Base-by-base conservation (phyloP, 1,140 invertebrate genomes). In the Sycobia sp. region DNA sequence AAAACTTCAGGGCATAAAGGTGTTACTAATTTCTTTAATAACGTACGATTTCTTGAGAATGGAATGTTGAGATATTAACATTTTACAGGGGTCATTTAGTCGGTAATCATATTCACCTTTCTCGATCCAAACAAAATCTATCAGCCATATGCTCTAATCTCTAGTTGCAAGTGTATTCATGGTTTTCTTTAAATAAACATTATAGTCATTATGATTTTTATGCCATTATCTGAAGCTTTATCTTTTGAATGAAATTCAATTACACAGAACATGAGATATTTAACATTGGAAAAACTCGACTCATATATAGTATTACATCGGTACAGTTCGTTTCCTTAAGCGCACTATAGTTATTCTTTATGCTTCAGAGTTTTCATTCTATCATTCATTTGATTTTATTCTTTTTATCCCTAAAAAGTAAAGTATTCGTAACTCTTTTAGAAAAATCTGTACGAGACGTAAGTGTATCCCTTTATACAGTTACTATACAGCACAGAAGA, bases 201-300 rank as follows among this genome's bases (percentile, higher is more conserved):
- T n/a, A n/a, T n/a, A n/a, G n/a, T n/a, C n/a, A n/a, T n/a, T n/a
- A n/a, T n/a, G n/a, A n/a, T n/a, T n/a, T n/a, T n/a, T n/a, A n/a
- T n/a, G n/a, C n/a, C n/a, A n/a, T 54, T 34, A 46, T 46, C 23
- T 25, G 41, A 29, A 54, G 29, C 59, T 46, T 62, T 47, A 62
- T 44, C 18, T 5, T 23, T 29, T 38, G 32, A 46, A 27, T 61
- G 53, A 60, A 23, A 34, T 7, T 16, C 23, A 32, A 25, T 47
- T 29, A 62, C n/a, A 29, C n/a, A n/a, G 49, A n/a, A 50, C 49
- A 59, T 51, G n/a, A 60, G 34, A 60, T 61, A 23, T 32, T 41
- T 20, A 53, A 62, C 29, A 54, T 53, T 38, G 39, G 27, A 54
- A 22, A 38, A 25, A 44, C 7, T 32, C 16, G 5, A 10, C 2